Conservation (phyloP, 64 coral and sea anemone species). For the Orbicella faveolata region DNA sequence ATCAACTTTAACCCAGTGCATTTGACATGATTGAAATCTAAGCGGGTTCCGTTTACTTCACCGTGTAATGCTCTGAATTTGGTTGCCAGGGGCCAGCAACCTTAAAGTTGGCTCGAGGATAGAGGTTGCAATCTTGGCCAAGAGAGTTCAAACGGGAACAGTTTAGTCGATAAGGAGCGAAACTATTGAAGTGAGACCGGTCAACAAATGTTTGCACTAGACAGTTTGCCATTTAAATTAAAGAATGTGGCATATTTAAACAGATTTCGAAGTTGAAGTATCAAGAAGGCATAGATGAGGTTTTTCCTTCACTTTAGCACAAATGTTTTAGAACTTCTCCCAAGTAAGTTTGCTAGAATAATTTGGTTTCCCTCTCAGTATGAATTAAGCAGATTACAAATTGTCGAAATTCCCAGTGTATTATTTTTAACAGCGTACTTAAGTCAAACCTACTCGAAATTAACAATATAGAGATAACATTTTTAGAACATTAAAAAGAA, state of each 20-base stretch:
- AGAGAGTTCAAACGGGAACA: background rate
- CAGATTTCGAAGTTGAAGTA: background rate
- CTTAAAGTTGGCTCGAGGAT: background rate
- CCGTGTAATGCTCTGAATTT: no score
- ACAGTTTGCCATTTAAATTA: background rate
- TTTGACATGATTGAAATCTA: background rate
- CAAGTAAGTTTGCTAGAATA: background rate
- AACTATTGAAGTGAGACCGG: background rate
- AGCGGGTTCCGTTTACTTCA: background rate
- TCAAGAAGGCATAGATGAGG: background rate
- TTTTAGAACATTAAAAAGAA: background rate
- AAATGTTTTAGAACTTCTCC: background rate
- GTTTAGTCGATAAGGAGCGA: background rate
- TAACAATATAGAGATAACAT: background rate
- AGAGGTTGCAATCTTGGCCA: background rate
- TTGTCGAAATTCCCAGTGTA: background rate
- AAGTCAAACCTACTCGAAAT: background rate
- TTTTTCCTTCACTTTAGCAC: background rate
- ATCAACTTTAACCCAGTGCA: background rate
- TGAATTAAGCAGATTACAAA: slow-evolving; percentile 4
- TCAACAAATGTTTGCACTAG: background rate
- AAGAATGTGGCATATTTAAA: background rate
- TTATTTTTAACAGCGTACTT: background rate
- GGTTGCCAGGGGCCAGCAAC: no score
- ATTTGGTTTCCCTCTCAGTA: background rate